Evolutionary conservation across 2,797 vertebrate species (phyloP).

Genomic region (Spizella passerina): DNA sequence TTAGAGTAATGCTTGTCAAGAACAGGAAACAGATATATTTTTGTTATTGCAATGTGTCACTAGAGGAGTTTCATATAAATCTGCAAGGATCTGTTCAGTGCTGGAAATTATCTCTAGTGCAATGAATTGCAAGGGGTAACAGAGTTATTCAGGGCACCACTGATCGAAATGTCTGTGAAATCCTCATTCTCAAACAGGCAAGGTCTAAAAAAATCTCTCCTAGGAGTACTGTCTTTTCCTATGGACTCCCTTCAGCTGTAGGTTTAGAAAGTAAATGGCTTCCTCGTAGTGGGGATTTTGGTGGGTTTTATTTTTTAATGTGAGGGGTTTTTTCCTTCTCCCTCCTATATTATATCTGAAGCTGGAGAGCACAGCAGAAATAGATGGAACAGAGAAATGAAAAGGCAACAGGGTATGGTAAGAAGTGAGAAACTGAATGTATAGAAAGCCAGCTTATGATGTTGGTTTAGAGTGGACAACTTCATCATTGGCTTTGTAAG

Average conservation of each 20-base stretch:
- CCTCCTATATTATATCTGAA: neutral
- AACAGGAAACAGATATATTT: neutral
- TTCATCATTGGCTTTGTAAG: neutral
- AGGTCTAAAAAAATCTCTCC: neutral
- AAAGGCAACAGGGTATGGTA: neutral
- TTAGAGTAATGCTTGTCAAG: neutral
- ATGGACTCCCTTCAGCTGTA: neutral
- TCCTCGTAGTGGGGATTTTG: neutral
- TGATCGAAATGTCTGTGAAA: neutral
- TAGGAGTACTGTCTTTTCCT: neutral
- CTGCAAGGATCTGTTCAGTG: neutral
- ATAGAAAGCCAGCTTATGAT: neutral
- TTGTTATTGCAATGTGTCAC: neutral
- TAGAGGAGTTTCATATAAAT: neutral
- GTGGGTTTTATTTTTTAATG: neutral
- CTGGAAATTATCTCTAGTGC: neutral
- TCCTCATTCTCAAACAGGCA: neutral
- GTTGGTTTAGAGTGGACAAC: neutral
- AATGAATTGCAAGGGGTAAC: neutral
- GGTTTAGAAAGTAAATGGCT: neutral
- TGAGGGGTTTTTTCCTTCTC: neutral
- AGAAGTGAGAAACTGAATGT: neutral
- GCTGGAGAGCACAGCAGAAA: neutral
- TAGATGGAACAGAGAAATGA: neutral
- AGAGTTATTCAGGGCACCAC: neutral